Evolutionary conservation across 2,888 invertebrate genomes (phyloP).

Genomic region (Globia sparganii): DNA sequence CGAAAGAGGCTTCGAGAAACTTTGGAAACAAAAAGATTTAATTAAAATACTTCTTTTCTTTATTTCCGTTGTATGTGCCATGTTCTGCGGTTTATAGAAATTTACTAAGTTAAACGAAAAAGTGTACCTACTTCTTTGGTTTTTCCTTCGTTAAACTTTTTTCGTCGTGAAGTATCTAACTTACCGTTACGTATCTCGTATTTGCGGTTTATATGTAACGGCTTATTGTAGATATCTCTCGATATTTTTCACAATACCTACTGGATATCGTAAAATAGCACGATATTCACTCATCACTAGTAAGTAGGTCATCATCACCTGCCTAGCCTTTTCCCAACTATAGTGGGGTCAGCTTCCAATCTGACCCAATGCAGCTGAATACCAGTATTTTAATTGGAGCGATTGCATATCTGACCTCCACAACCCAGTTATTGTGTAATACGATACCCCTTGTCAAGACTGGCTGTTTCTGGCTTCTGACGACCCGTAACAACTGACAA

Average conservation of each 20-base stretch:
- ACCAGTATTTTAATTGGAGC: too few species aligned
- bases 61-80: conserved; percentile 21
- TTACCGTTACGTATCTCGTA: background rate
- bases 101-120: background rate
- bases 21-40: conserved; percentile 44
- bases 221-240: background rate
- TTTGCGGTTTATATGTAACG: background rate
- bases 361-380: too few species aligned
- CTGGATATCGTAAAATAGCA: background rate
- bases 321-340: too few species aligned
- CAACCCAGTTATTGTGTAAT: too few species aligned
- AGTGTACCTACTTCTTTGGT: background rate
- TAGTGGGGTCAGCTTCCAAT: too few species aligned
- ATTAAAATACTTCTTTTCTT: conserved; percentile 50
- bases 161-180: background rate
- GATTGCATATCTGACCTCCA: too few species aligned
- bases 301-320: too few species aligned
- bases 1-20: conserved; percentile 40
- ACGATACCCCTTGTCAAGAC: too few species aligned
- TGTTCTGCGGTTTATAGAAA: background rate
- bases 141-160: background rate
- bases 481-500: too few species aligned
- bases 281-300: background rate
- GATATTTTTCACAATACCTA: background rate
- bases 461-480: too few species aligned